Conservation (phyloP, 2,113 vertebrate genomes). For the Paradoxurus hermaphroditus region DNA sequence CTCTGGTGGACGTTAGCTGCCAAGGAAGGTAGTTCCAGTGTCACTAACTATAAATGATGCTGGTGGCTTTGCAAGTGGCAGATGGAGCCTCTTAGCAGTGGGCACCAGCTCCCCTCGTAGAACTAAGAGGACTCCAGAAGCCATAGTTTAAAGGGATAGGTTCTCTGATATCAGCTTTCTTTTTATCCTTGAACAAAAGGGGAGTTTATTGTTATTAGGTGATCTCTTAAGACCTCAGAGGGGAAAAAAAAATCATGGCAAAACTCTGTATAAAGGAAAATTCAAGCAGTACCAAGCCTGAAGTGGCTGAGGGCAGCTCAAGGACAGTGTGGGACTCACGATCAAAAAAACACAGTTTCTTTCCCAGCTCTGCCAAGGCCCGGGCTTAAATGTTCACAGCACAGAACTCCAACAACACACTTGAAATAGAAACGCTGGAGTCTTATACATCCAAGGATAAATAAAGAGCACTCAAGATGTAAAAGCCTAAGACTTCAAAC, state of each 20-base stretch:
- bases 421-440: neutral
- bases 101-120: neutral
- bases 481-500: neutral
- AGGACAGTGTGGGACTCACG: neutral
- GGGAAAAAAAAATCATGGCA: neutral
- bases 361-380: neutral
- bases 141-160: neutral
- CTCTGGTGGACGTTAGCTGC: neutral
- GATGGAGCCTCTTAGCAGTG: neutral
- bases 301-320: neutral
- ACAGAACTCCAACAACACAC: neutral
- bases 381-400: neutral
- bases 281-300: neutral
- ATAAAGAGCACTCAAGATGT: neutral
- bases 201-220: neutral
- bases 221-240: neutral
- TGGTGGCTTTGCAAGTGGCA: neutral
- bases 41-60: neutral
- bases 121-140: neutral
- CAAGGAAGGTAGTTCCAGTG: too few species aligned
- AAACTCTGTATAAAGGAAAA: constrained; percentile 10
- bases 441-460: neutral
- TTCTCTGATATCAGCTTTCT: neutral
- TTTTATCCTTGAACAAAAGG: neutral
- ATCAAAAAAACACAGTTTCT: neutral